phyloP scores from a whole-genome alignment of 2,888 invertebrate genomes.

The Xylota sylvarum region DNA sequence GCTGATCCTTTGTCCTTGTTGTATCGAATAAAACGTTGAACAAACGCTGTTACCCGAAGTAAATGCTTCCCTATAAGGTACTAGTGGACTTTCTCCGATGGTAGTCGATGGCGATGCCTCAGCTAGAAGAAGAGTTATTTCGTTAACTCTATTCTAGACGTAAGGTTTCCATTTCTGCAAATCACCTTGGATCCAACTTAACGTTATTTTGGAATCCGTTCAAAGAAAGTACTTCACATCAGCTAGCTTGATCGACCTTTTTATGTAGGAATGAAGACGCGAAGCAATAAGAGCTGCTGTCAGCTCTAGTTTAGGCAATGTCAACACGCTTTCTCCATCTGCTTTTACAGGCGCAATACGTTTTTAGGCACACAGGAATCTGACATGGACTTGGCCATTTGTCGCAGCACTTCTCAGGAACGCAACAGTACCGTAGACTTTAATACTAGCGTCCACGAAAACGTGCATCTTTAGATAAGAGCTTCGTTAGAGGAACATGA shows the following conservation, averaged over 20 bases:
- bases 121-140: conserved; percentile 15
- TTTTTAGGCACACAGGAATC: no score
- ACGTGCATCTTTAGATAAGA: no score
- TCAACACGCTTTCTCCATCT: conserved; percentile 27
- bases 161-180: conserved; percentile 22
- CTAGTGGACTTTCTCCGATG: background rate
- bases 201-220: conserved; percentile 6
- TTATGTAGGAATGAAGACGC: conserved; percentile 1
- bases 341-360: no score
- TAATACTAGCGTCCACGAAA: no score
- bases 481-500: no score
- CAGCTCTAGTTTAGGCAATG: conserved; percentile 31
- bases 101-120: no score
- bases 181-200: conserved; percentile 28
- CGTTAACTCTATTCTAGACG: no score
- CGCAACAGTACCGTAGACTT: no score
- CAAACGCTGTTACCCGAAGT: background rate
- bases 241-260: background rate
- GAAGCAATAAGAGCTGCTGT: conserved; percentile 30
- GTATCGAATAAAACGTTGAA: background rate
- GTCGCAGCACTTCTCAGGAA: no score
- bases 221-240: conserved; percentile 14
- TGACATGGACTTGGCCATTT: no score
- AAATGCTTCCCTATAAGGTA: background rate
- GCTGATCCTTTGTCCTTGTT: background rate